phyloP scores from a whole-genome alignment of 2,113 vertebrate species.

The Marcusenius ussheri region DNA sequence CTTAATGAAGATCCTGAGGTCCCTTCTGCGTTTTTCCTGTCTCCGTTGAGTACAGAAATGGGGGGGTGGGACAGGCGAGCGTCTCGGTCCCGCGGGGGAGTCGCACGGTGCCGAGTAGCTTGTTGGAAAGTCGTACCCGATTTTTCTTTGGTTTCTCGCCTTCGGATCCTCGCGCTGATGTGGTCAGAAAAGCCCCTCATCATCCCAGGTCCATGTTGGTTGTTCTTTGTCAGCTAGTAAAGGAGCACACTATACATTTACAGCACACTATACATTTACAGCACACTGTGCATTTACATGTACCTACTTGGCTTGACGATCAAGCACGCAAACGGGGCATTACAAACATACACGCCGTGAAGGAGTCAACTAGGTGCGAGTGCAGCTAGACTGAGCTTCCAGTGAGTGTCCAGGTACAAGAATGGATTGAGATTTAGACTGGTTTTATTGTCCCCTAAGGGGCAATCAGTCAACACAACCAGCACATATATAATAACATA shows the following conservation, averaged over 20 bases:
- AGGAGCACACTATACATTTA: neutral
- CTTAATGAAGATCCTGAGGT: slow-evolving; percentile 31
- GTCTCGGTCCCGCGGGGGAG: slow-evolving; percentile 14
- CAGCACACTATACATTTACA: too few species aligned
- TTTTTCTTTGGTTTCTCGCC: neutral
- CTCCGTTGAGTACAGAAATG: slow-evolving; percentile 35
- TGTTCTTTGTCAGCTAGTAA: neutral
- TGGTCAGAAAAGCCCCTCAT: slow-evolving; percentile 8
- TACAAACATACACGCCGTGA: neutral
- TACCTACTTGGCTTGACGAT: neutral
- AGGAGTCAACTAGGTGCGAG: neutral
- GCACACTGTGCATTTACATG: neutral
- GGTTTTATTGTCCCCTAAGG: neutral
- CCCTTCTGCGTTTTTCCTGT: neutral
- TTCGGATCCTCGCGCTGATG: slow-evolving; percentile 25
- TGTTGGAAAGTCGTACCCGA: slow-evolving; percentile 29
- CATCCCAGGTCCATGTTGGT: neutral
- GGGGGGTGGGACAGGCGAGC: slow-evolving; percentile 13
- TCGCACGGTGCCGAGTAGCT: slow-evolving; percentile 27
- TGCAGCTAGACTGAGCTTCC: neutral
- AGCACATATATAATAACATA: neutral
- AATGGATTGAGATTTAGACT: neutral
- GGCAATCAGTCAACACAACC: neutral
- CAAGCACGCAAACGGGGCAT: neutral
- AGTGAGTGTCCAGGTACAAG: neutral